Evolutionary conservation across 2,888 invertebrate species (phyloP).

Genomic region (Aphidoletes aphidimyza): DNA sequence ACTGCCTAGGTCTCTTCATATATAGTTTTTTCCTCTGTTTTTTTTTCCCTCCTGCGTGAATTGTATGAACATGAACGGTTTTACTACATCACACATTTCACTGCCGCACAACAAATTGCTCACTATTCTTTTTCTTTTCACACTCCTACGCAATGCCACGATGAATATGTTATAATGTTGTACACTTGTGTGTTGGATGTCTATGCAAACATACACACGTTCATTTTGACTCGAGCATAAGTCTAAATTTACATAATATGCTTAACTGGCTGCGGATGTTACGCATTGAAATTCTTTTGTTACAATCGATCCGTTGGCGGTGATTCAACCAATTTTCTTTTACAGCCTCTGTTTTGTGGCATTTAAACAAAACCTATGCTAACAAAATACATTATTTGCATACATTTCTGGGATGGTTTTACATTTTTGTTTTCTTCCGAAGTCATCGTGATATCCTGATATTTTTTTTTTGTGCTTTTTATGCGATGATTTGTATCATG

Average conservation of each 20-base stretch:
- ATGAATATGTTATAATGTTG: not conserved
- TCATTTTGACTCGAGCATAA: no score
- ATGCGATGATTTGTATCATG: no score
- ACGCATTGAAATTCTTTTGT: not conserved
- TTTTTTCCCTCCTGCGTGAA: not conserved
- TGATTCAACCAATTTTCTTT: not conserved
- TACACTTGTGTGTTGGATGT: not conserved
- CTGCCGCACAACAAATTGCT: not conserved
- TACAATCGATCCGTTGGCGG: not conserved
- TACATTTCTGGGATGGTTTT: not conserved
- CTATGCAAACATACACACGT: not conserved
- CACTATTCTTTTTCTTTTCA: not conserved
- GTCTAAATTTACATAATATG: constrained; percentile 30
- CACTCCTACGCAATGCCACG: not conserved
- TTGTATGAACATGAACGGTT: not conserved
- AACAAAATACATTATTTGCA: constrained; percentile 3
- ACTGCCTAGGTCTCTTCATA: no score
- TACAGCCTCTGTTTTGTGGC: no score
- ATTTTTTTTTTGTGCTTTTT: no score
- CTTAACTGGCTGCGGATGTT: not conserved
- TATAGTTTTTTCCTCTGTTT: not conserved
- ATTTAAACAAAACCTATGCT: not conserved
- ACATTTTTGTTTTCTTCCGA: not conserved
- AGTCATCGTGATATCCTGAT: not conserved
- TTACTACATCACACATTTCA: not conserved